Base-by-base conservation (phyloP, 2,888 invertebrate species). In the Eupeodes luniger region DNA sequence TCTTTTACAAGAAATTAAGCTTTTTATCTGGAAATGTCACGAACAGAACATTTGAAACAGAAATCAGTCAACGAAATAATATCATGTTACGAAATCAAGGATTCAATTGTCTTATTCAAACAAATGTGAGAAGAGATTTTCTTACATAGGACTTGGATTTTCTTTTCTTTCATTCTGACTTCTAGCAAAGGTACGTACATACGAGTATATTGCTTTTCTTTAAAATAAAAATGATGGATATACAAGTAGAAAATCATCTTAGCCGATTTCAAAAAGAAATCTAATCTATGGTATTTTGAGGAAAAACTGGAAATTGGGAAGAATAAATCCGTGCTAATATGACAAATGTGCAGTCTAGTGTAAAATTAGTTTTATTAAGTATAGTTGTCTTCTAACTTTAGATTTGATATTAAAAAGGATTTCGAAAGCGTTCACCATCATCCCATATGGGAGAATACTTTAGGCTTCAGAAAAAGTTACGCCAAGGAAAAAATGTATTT, bases 61-160 rank as follows among this genome's bases (percentile, higher is more conserved):
- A 78, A 81, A 85, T 85, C 85, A 55, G 49, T 49, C 55, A 69
- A 34, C 59, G 51, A 51, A 85, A 78, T 75, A 78, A 78, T 86
- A 82, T 82, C 86, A 83, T 55, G 70, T 83, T 75, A 75, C 86
- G 19, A 70, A 79, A 86, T 86, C 82, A 86, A 79, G 82, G 82
- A 67, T 70, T 64, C 75, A 57, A 82, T 82, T 86, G 75, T 86
- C 61, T 82, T 62, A 19, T 14, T 14, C 4, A 40, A 62, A 40
- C 16, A 16, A 62, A 27, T 7, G 14, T 36, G 61, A 61, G 40
- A 62, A 62, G 40, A 62, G 62, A 44, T 40, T 16, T 40, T 61
- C 19, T 44, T 40, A 40, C 40, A 40, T 40, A 40, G 14, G n/a
- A 59, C 47, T 36, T 36, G 4, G 14, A 14, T 59, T 14, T 36